These are phyloP conservation scores for Geococcyx californianus DNA, from an alignment of 2,113 vertebrate genomes.

Conservation along the genomic window DNA sequence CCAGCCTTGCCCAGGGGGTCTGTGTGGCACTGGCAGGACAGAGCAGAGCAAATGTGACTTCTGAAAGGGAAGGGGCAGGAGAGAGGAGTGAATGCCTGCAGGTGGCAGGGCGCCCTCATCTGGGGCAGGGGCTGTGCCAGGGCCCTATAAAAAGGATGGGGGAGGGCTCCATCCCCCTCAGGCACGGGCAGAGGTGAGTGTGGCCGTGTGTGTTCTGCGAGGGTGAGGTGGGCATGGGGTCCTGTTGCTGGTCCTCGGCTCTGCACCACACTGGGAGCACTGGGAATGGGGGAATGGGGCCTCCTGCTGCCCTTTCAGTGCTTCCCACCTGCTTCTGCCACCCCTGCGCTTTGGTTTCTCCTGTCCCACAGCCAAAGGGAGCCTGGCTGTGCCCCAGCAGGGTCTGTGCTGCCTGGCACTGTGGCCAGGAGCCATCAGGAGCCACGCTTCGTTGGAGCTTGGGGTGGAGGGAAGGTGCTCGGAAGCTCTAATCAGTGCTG, in stretches of 20 bases:
- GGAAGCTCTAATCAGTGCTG: too few species aligned
- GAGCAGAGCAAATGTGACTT: accelerated
- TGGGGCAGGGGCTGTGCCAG: not conserved
- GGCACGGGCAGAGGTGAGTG: accelerated
- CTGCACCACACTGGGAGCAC: accelerated
- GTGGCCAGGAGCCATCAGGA: not conserved
- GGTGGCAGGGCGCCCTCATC: not conserved
- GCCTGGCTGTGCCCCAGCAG: not conserved
- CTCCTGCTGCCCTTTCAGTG: not conserved
- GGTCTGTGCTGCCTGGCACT: too few species aligned
- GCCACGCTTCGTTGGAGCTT: not conserved
- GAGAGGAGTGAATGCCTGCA: not conserved
- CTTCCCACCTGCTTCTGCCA: too few species aligned
- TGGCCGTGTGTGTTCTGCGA: accelerated
- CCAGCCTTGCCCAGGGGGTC: not conserved
- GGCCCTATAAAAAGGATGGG: not conserved
- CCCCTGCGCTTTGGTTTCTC: not conserved
- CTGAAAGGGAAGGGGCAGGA: not conserved
- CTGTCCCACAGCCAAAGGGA: accelerated
- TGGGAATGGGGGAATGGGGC: accelerated
- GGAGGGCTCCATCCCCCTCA: accelerated
- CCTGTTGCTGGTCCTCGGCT: not conserved
- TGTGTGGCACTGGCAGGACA: not conserved
- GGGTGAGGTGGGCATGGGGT: accelerated
- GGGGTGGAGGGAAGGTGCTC: not conserved